phyloP scores from a whole-genome alignment of 2,888 invertebrate species.

The Arge pagana region DNA sequence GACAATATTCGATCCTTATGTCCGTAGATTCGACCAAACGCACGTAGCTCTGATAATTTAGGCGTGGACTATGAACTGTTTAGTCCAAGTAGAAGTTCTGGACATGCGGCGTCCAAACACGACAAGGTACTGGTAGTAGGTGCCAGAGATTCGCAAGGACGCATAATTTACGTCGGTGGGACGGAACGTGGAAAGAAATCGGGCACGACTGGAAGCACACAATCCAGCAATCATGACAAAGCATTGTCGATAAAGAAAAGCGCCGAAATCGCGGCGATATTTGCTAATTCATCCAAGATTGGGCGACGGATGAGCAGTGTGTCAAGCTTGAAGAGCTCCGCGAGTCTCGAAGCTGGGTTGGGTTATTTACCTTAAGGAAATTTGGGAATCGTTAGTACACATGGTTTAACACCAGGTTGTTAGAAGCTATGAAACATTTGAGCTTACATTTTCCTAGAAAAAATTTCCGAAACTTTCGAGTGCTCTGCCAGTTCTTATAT shows the following conservation, averaged over 20 bases:
- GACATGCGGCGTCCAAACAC: constrained; percentile 42
- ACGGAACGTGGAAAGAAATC: constrained; percentile 44
- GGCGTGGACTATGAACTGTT: constrained; percentile 78
- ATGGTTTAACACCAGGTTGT: no score
- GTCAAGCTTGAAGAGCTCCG: constrained; percentile 51
- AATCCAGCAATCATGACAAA: constrained; percentile 58
- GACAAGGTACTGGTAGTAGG: constrained; percentile 60
- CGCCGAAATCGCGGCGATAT: constrained; percentile 85
- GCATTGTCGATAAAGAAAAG: constrained; percentile 86
- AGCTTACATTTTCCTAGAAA: no score
- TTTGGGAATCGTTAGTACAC: no score
- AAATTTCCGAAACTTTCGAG: no score
- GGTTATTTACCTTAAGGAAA: constrained; percentile 51
- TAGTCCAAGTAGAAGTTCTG: constrained; percentile 51
- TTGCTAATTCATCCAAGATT: constrained; percentile 64
- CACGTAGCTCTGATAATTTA: constrained; percentile 66
- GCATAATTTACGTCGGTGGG: constrained; percentile 58
- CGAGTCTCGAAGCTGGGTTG: constrained; percentile 53
- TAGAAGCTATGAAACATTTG: no score
- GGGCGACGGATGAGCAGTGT: constrained; percentile 47
- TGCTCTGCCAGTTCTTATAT: no score
- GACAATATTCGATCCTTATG: no score
- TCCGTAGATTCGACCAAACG: constrained; percentile 43
- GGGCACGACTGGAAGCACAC: constrained; percentile 31
- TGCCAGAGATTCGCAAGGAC: constrained; percentile 59